Conservation (phyloP, 2,113 vertebrate genomes). For the Phoenicopterus ruber region DNA sequence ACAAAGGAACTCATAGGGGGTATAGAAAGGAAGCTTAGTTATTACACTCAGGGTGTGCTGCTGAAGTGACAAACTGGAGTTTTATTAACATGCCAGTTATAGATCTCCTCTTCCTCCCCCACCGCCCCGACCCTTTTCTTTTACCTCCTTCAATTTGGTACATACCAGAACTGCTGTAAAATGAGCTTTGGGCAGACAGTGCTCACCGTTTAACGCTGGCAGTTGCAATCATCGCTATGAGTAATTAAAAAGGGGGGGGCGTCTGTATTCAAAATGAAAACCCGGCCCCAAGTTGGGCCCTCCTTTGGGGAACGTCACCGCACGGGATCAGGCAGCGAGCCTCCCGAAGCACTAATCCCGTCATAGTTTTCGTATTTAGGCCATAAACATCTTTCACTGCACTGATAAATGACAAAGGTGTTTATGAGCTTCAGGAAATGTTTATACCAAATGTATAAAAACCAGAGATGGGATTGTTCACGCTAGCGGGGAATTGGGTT, state of each 20-base stretch:
- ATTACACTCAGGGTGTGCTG: constrained; percentile 68
- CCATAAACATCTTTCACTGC: constrained; percentile 64
- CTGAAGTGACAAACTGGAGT: constrained; percentile 72
- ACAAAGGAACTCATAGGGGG: constrained; percentile 73
- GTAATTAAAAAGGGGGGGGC: background rate
- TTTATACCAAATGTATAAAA: constrained; percentile 16
- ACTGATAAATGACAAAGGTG: constrained; percentile 64
- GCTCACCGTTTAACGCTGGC: background rate
- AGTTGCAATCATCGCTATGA: background rate
- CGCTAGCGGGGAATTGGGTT: background rate
- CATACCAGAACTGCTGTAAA: constrained; percentile 60
- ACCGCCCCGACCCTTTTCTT: constrained; percentile 45
- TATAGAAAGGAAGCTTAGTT: constrained; percentile 66
- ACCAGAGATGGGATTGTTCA: background rate
- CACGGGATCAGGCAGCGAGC: background rate
- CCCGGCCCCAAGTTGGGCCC: background rate
- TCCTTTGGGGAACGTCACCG: background rate
- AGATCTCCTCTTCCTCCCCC: constrained; percentile 56
- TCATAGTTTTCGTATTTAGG: constrained; percentile 44
- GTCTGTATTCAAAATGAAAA: background rate
- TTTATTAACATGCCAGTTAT: constrained; percentile 73
- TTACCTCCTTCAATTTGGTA: constrained; percentile 68
- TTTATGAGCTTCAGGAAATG: constrained; percentile 69
- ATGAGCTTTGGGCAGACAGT: constrained; percentile 46
- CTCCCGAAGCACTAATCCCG: background rate